Base-by-base conservation (phyloP, 1,140 invertebrate genomes). In the Holotrichia oblita region DNA sequence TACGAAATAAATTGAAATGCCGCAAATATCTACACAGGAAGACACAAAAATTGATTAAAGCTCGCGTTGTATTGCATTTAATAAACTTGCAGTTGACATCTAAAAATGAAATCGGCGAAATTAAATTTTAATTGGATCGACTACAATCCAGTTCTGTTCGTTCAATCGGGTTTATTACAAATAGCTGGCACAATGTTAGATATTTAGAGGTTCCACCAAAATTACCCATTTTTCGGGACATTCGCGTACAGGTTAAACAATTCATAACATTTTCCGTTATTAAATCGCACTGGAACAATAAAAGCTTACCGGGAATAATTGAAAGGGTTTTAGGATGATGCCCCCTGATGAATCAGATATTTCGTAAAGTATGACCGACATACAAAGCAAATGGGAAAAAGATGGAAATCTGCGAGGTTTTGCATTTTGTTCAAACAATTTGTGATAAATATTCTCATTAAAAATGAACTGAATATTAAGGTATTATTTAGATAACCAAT, bases 81-180 rank as follows among this genome's bases (percentile, higher is more conserved):
- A 14, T 34, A 14, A 22, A 24, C 20, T 69, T 69, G 61, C 22
- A 69, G 22, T 69, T 69, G 61, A 34, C 61, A 69, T 69, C 22
- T 69, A 20, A 69, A 69, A 69, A 7, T 27, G 61, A 69, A 69
- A 34, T 22, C 8, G 61, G 6, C 8, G 20, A 69, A 69, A 69
- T 69, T 69, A 8, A 24, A 69, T 69, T 69, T 69, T 69, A 69
- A 69, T 69, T 69, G 61, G 22, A 69, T 69, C 22, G 20, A 20
- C 22, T 22, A 27, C 22, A 10, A 14, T 69, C 9, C 61, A 14
- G 17, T 20, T 8, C 59, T 20, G 59, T 61, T 61, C 61, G 22
- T 69, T 69, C 3, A 69, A 69, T 69, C 61, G 20, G 61, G 12
- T 69, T 34, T 27, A 69, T 69, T 12, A 27, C 0, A 14, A 7